phyloP scores from a whole-genome alignment of 2,113 vertebrate species.

The Catharus fuscescens region DNA sequence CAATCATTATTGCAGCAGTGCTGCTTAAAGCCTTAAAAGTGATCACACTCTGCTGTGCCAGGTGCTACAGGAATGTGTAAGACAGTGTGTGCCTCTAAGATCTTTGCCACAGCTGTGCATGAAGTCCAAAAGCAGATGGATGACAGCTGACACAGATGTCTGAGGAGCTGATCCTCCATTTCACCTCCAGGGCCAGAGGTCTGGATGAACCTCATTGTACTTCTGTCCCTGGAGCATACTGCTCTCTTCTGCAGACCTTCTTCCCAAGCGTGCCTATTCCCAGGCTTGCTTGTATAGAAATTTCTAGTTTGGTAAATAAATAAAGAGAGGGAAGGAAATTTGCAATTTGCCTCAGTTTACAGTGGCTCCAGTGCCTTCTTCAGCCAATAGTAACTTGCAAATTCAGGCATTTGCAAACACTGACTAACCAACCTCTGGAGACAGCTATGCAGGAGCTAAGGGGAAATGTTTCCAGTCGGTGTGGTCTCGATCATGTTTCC shows the following conservation, averaged over 20 bases:
- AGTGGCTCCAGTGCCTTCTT: not conserved
- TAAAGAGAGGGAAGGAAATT: not conserved
- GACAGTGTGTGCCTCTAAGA: not conserved
- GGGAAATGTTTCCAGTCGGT: not conserved
- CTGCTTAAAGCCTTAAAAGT: not conserved
- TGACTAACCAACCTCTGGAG: not conserved
- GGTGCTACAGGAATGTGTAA: not conserved
- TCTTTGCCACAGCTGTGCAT: not conserved
- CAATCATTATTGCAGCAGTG: not conserved
- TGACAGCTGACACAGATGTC: not conserved
- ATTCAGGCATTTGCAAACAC: not conserved
- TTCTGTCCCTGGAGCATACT: not conserved
- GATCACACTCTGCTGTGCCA: not conserved
- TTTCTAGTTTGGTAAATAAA: not conserved
- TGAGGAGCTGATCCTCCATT: not conserved
- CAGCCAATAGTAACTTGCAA: not conserved
- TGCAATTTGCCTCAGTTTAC: not conserved
- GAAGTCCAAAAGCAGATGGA: not conserved
- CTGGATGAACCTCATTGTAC: accelerated
- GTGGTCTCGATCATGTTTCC: not conserved
- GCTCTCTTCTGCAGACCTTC: not conserved
- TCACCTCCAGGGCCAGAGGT: not conserved
- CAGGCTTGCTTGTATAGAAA: not conserved
- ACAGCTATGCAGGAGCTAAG: not conserved
- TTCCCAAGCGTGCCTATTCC: not conserved